Evolutionary conservation across 2,797 vertebrate genomes (phyloP), one percentile per base, ranked within the genome.

Genomic region (Hypotaenidia okinawae): DNA sequence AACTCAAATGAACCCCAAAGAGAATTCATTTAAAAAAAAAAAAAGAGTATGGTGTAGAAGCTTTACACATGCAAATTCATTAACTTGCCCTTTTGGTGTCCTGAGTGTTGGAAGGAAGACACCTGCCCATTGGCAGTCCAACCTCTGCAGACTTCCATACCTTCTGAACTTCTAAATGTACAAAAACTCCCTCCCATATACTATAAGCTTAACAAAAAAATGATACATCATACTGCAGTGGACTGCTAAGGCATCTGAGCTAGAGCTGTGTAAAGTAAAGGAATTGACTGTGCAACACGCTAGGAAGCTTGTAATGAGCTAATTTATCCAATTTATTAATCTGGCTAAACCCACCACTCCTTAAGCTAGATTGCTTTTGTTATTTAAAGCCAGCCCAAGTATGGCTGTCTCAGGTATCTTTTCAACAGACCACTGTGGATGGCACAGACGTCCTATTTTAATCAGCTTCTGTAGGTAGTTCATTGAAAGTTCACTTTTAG

Each of bases 151-250:
- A 41, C 61, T 77, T 89, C 74, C 0, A 5, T 41, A 77, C n/a
- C n/a, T 78, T 86, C 39, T 85, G 76, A 89, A 87, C 21, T 75
- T 45, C 80, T 39, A 83, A 85, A 33, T 64, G 13, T 35, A 39
- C 54, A 45, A 79, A 84, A 45, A 4, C 10, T 58, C 12, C 4
- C 9, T 64, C 37, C 47, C 68, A 54, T 18, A 15, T 35, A n/a
- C 17, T n/a, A 79, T 35, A 90, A 84, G 33, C 54, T 90, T 76
- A 94, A 72, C 39, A 94, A 95, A 81, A 23, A 94, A 64, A 43
- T 43, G 10, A 76, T 79, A 32, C 4, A 54, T 86, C 73, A 41
- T 68, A 75, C 23, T 51, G 28, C 24, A 22, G 35, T 73, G n/a
- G 21, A 49, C 16, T 59, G 35, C 13, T 72, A 72, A 66, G 51